Conservation (phyloP, 2,113 vertebrate species). For the Anolis sagrei region DNA sequence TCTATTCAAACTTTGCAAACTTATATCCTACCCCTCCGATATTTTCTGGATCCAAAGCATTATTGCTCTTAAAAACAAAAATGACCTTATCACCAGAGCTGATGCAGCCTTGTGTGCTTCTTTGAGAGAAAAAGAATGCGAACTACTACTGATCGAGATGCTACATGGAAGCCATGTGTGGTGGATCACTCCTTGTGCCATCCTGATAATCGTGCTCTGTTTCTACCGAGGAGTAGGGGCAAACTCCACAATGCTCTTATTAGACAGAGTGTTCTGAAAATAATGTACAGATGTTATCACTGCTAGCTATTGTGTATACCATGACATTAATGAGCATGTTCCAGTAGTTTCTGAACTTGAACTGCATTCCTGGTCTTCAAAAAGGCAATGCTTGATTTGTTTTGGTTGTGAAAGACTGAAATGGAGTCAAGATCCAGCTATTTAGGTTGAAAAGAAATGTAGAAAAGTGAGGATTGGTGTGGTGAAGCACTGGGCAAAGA, state of each 20-base stretch:
- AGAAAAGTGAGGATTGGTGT: neutral
- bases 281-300: too few relatives aligned
- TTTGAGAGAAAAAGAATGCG: too few relatives aligned
- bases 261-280: neutral
- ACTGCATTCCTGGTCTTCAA: neutral
- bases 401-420: neutral
- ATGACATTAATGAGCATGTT: constrained; percentile 12
- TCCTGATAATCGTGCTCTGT: neutral
- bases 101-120: too few relatives aligned
- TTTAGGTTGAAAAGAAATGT: constrained; percentile 16
- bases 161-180: too few relatives aligned
- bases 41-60: too few relatives aligned
- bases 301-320: neutral
- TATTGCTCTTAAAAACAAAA: too few relatives aligned
- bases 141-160: too few relatives aligned
- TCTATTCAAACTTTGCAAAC: too few relatives aligned
- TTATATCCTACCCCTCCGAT: too few relatives aligned
- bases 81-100: too few relatives aligned
- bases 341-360: neutral
- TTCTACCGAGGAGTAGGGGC: neutral
- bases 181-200: too few relatives aligned
- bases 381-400: neutral
- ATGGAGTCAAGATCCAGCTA: neutral
- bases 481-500: neutral
- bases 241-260: neutral